Conservation (phyloP, 1,140 invertebrate genomes). For the Pseudobourletiella spinata region DNA sequence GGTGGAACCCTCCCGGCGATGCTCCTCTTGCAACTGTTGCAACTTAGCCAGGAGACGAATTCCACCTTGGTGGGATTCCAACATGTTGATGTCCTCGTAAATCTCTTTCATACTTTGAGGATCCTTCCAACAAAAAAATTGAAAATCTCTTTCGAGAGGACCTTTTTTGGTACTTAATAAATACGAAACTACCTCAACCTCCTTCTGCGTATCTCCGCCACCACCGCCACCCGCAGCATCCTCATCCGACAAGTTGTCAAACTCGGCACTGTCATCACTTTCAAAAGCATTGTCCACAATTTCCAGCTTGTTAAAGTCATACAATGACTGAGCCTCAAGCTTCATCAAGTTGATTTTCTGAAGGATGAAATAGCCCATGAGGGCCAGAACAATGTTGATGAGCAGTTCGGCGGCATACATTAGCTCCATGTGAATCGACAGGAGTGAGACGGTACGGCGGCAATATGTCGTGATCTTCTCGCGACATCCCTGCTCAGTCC, state of each 20-base stretch:
- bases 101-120: neutral
- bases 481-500: neutral
- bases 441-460: neutral
- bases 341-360: conserved; percentile 1
- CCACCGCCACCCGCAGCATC: neutral
- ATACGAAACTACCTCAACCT: neutral
- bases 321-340: neutral
- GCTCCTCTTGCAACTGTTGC: neutral
- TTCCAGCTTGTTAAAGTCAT: conserved; percentile 6
- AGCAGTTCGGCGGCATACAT: neutral
- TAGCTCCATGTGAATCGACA: neutral
- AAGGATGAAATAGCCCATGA: conserved; percentile 6
- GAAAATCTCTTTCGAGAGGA: neutral
- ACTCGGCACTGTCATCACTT: conserved; percentile 10
- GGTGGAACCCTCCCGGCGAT: neutral
- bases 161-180: neutral
- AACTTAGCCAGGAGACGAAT: neutral
- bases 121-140: neutral
- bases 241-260: neutral
- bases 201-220: neutral
- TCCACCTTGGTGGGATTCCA: neutral
- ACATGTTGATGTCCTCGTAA: neutral
- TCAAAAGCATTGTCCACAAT: conserved; percentile 5
- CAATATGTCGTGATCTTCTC: neutral
- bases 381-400: neutral